Evolutionary conservation across 2,113 vertebrate species (phyloP).

Genomic region (Festucalex cinctus): DNA sequence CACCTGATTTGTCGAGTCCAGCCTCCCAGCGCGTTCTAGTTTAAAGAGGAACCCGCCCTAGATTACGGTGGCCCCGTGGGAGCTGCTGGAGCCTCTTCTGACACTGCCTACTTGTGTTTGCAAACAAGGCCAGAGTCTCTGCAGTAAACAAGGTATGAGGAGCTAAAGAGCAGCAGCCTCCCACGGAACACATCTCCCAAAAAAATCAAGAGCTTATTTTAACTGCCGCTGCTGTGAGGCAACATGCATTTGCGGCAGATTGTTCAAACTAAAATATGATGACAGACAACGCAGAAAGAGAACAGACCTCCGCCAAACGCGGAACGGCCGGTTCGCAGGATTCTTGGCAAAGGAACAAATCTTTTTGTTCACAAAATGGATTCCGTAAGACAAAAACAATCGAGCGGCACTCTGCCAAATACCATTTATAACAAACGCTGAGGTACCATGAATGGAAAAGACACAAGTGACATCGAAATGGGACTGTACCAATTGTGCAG

Average conservation of each 20-base stretch:
- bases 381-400: background rate
- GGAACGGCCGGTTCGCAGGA: too few relatives aligned
- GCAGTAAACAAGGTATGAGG: slow-evolving; percentile 43
- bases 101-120: slow-evolving; percentile 45
- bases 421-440: background rate
- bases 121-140: slow-evolving; percentile 47
- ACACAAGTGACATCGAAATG: too few relatives aligned
- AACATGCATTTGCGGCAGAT: background rate
- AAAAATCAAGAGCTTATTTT: slow-evolving; percentile 7
- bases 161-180: slow-evolving; percentile 22
- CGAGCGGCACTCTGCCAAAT: background rate
- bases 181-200: background rate
- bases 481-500: too few relatives aligned
- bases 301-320: background rate
- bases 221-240: slow-evolving; percentile 2
- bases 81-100: slow-evolving; percentile 33
- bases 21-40: slow-evolving; percentile 55
- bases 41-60: slow-evolving; percentile 56
- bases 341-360: background rate
- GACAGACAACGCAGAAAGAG: background rate
- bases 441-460: too few relatives aligned
- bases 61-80: slow-evolving; percentile 51
- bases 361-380: background rate
- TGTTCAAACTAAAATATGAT: background rate
- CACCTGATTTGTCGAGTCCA: slow-evolving; percentile 67